Percentiles rank a stretch among this genome's conserved stretches.
These are phyloP conservation scores for Copsychus sechellarum DNA, from an alignment of 2,113 vertebrate genomes.

Conservation along the genomic window DNA sequence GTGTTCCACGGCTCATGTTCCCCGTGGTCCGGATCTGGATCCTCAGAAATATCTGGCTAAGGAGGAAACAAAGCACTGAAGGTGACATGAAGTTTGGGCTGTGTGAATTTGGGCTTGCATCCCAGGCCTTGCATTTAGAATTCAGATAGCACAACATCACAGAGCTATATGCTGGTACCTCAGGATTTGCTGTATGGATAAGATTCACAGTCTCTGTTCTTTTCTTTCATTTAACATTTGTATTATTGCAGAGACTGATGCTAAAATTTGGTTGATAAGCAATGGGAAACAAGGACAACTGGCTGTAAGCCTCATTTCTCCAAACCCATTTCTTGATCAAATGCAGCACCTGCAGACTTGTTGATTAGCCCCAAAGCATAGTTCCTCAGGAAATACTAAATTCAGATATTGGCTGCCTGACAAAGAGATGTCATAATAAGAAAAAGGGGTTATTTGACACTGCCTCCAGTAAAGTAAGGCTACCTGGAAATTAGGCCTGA, in stretches of 20 bases:
- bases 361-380: background rate
- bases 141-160: background rate
- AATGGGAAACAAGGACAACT: background rate
- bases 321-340: background rate
- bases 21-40: background rate
- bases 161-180: background rate
- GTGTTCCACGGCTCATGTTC: background rate
- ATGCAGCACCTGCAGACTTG: constrained; percentile 5
- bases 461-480: background rate
- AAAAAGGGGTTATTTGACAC: background rate
- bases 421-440: background rate
- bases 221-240: background rate
- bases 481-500: background rate
- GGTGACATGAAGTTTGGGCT: background rate
- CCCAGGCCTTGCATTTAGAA: background rate
- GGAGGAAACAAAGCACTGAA: background rate
- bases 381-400: background rate
- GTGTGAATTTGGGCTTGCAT: background rate
- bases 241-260: background rate
- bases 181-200: background rate
- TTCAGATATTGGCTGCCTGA: background rate
- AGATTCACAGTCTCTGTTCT: background rate
- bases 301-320: background rate
- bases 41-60: background rate
- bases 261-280: background rate